Conservation (phyloP, 2,888 invertebrate species). For the Melanophora roralis region DNA sequence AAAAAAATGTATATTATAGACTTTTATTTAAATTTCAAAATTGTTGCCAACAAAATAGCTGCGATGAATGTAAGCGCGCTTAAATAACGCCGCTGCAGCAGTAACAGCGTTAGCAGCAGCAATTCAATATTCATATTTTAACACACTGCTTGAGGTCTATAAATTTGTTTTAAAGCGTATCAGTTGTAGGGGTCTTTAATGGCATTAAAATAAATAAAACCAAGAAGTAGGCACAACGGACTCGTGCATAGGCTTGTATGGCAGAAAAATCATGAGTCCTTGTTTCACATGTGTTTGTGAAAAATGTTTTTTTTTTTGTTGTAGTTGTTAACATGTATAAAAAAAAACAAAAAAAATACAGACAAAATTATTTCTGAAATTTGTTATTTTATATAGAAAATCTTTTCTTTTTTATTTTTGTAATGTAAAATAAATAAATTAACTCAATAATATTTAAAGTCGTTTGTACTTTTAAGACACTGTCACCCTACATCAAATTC, state of each 20-base stretch:
- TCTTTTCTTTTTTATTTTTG: slow-evolving; percentile 8
- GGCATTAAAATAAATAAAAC: slow-evolving; percentile 25
- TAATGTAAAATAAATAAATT: slow-evolving; percentile 40
- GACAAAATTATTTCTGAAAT: slow-evolving; percentile 39
- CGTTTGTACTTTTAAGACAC: background rate
- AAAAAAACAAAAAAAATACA: background rate
- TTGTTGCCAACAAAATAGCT: slow-evolving; percentile 36
- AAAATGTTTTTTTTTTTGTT: slow-evolving; percentile 18
- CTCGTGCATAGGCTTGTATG: background rate
- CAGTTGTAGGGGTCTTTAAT: slow-evolving; percentile 49
- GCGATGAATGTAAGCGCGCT: slow-evolving; percentile 6
- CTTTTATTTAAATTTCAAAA: slow-evolving; percentile 54
- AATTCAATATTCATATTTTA: slow-evolving; percentile 53
- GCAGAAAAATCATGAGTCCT: slow-evolving; percentile 57
- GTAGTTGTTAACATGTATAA: slow-evolving; percentile 50
- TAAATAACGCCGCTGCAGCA: background rate
- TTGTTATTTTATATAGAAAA: background rate
- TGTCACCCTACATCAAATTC: slow-evolving; percentile 4
- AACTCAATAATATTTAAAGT: slow-evolving; percentile 49
- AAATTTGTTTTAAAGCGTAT: slow-evolving; percentile 37
- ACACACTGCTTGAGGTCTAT: slow-evolving; percentile 52
- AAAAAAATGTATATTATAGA: slow-evolving; percentile 32
- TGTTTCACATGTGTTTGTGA: slow-evolving; percentile 49
- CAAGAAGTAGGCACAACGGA: background rate
- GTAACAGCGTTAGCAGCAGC: slow-evolving; percentile 15